phyloP scores from a whole-genome alignment of 2,797 vertebrate species.

The Chelonia mydas region DNA sequence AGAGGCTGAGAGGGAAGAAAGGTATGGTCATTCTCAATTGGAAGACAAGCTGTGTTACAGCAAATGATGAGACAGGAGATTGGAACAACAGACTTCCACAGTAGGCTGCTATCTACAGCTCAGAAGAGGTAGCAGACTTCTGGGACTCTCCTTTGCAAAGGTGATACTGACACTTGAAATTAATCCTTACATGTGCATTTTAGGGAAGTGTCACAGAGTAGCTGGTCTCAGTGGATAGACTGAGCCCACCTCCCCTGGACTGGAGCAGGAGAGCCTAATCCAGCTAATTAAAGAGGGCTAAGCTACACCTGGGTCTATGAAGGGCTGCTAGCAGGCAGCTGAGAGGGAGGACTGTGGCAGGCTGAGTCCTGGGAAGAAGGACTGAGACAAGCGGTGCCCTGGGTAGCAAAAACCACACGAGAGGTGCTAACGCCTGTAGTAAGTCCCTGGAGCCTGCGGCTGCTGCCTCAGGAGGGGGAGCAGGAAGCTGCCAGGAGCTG shows the following conservation, averaged over 20 bases:
- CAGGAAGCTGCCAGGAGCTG: not conserved
- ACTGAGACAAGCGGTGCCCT: no score
- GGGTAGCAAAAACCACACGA: not conserved
- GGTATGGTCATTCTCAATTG: not conserved
- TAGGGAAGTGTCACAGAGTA: not conserved
- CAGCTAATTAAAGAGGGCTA: not conserved
- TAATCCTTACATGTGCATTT: constrained; percentile 65
- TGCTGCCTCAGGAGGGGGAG: not conserved
- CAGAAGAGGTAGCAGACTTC: not conserved
- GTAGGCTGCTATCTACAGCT: not conserved
- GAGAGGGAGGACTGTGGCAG: not conserved
- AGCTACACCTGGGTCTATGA: no score
- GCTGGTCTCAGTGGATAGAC: not conserved
- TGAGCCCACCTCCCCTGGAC: no score
- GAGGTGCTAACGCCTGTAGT: not conserved
- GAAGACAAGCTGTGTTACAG: not conserved
- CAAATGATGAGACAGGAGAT: not conserved
- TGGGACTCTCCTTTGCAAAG: constrained; percentile 45
- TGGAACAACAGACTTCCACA: not conserved
- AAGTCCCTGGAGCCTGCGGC: not conserved
- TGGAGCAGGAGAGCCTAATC: not conserved
- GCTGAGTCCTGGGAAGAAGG: not conserved
- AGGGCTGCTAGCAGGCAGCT: no score
- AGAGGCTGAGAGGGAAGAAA: not conserved
- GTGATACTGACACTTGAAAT: constrained; percentile 37